Evolutionary conservation across 2,113 vertebrate genomes (phyloP).

Genomic region (Zootoca vivipara): DNA sequence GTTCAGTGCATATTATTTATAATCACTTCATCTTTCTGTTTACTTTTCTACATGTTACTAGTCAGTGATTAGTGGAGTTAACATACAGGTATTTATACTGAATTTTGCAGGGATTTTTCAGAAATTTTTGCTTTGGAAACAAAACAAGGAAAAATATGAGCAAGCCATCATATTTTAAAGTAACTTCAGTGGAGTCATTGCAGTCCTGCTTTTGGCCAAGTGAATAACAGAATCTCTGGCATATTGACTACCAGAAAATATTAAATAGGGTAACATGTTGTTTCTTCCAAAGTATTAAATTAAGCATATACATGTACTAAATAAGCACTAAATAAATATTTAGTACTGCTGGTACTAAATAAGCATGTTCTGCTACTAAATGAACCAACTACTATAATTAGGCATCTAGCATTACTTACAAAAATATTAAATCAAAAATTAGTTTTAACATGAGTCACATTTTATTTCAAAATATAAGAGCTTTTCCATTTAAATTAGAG

Average conservation of each 20-base stretch:
- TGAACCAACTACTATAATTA: neutral
- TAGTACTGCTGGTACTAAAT: too few species aligned
- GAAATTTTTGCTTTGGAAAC: slow-evolving; percentile 47
- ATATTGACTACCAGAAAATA: neutral
- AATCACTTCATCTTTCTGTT: slow-evolving; percentile 53
- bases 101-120: slow-evolving; percentile 37
- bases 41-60: slow-evolving; percentile 41
- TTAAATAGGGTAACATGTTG: neutral
- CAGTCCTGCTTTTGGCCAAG: neutral
- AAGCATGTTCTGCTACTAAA: neutral
- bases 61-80: neutral
- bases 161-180: slow-evolving; percentile 38
- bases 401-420: neutral
- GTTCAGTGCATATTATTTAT: slow-evolving; percentile 35
- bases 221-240: neutral
- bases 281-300: neutral
- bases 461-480: neutral
- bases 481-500: neutral
- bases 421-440: neutral
- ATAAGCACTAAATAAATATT: neutral
- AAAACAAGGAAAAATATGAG: slow-evolving; percentile 60
- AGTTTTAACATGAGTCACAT: neutral
- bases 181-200: slow-evolving; percentile 20
- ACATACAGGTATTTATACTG: slow-evolving; percentile 49
- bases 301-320: neutral